phyloP scores from a whole-genome alignment of 2,113 vertebrate species.

The Hyla sarda region DNA sequence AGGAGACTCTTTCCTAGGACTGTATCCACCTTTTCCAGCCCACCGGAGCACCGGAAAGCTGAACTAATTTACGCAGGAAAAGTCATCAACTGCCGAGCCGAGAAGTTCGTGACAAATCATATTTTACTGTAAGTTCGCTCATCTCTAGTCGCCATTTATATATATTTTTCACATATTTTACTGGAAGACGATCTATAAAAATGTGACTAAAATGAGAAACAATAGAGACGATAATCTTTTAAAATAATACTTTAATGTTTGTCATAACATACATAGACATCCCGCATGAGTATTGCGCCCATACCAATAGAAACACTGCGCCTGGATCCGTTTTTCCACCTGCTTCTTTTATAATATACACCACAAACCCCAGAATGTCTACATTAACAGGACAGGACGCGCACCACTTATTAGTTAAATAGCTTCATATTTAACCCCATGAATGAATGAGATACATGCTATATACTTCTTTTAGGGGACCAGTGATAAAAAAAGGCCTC shows the following conservation, averaged over 20 bases:
- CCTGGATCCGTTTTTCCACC: background rate
- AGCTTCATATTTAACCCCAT: background rate
- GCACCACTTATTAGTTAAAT: background rate
- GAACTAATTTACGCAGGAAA: too few relatives aligned
- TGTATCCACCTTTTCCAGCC: too few relatives aligned
- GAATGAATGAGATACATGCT: background rate
- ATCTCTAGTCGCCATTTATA: too few relatives aligned
- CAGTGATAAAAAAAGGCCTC: background rate
- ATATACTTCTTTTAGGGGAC: background rate
- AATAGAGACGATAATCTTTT: background rate
- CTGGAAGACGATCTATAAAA: background rate
- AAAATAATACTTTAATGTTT: conserved; percentile 20
- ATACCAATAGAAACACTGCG: background rate
- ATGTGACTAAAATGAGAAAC: background rate
- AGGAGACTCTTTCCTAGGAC: too few relatives aligned
- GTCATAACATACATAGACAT: background rate
- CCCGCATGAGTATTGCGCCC: background rate
- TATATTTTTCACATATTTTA: too few relatives aligned
- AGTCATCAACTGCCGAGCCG: too few relatives aligned
- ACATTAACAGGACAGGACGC: background rate
- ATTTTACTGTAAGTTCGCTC: too few relatives aligned
- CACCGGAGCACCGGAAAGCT: too few relatives aligned
- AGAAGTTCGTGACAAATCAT: too few relatives aligned
- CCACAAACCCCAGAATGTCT: background rate
- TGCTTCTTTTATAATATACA: background rate